Conservation (phyloP, 2,797 vertebrate genomes). For the Cyprinella venusta region DNA sequence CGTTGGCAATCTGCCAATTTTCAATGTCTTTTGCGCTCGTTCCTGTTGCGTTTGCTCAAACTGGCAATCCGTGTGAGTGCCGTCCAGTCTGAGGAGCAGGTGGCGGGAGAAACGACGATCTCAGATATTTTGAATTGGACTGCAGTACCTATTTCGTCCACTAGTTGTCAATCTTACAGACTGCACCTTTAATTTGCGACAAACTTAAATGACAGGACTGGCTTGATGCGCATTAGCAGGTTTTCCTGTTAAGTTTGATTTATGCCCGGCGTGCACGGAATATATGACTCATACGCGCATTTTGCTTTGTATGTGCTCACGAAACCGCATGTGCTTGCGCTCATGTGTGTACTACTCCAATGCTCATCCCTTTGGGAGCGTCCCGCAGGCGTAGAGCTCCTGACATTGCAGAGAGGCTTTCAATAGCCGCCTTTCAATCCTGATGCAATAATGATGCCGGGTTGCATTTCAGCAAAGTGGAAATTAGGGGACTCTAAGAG, state of each 20-base stretch:
- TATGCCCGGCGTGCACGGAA: background rate
- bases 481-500: conserved; percentile 55
- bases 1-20: no score
- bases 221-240: background rate
- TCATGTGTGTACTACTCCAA: conserved; percentile 34
- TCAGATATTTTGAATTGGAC: no score
- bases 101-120: no score
- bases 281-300: background rate
- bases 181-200: background rate
- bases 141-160: no score
- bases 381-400: conserved; percentile 18
- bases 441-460: conserved; percentile 79
- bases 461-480: conserved; percentile 62
- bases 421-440: conserved; percentile 61
- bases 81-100: no score
- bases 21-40: no score
- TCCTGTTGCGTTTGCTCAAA: no score
- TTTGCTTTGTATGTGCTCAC: conserved; percentile 8
- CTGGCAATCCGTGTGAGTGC: no score
- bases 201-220: background rate
- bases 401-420: conserved; percentile 67
- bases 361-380: conserved; percentile 32
- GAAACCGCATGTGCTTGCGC: conserved; percentile 18
- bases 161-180: no score
- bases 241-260: background rate